Evolutionary conservation across 2,888 invertebrate species (phyloP).

Genomic region (Diaphora mendica): DNA sequence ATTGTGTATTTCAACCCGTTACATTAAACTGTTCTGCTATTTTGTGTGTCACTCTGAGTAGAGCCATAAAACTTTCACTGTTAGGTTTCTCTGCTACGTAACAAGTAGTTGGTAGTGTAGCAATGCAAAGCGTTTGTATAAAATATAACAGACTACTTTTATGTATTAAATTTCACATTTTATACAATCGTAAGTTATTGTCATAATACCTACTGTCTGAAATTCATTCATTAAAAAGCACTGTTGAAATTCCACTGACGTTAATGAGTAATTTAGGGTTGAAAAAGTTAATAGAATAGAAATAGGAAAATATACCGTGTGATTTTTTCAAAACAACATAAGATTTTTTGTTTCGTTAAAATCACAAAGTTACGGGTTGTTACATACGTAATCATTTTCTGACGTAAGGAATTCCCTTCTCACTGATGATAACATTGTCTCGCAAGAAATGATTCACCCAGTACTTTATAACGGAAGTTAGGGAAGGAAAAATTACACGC

Average conservation of each 20-base stretch:
- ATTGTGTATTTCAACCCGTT: constrained; percentile 45
- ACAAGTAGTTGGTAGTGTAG: constrained; percentile 65
- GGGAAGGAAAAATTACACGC: constrained; percentile 38
- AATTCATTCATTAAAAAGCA: not conserved
- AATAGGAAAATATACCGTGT: not conserved
- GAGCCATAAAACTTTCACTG: constrained; percentile 77
- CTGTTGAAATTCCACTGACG: not conserved
- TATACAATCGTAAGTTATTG: not conserved
- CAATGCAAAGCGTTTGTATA: constrained; percentile 55
- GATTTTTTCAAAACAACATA: too few relatives aligned
- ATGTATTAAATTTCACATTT: constrained; percentile 20
- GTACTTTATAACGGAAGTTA: constrained; percentile 13
- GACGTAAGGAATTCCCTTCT: constrained; percentile 51
- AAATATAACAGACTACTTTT: constrained; percentile 15
- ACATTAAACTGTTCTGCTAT: constrained; percentile 51
- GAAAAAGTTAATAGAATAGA: not conserved
- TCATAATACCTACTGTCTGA: not conserved
- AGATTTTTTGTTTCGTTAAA: not conserved
- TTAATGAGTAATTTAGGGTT: not conserved
- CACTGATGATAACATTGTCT: constrained; percentile 37
- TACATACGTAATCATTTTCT: constrained; percentile 12
- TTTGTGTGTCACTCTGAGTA: constrained; percentile 63
- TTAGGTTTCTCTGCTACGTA: constrained; percentile 78
- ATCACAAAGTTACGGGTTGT: not conserved
- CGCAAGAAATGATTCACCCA: constrained; percentile 40